phyloP scores from a whole-genome alignment of 1,140 invertebrate genomes.

The Drosophila ohnishii region DNA sequence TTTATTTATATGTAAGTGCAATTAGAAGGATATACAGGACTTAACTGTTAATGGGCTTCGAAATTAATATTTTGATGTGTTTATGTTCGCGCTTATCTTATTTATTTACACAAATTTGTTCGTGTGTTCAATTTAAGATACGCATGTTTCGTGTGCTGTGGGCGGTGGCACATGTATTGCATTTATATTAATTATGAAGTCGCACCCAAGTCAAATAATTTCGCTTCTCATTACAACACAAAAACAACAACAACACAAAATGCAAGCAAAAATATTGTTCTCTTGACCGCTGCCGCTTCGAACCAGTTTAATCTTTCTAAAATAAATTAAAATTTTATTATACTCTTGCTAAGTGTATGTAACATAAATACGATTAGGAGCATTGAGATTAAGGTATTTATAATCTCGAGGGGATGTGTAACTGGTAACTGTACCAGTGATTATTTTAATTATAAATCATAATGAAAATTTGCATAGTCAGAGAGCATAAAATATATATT shows the following conservation, averaged over 20 bases:
- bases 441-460: not conserved
- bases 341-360: conserved; percentile 40
- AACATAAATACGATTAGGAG: conserved; percentile 40
- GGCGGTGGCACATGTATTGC: conserved; percentile 34
- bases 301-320: conserved; percentile 58
- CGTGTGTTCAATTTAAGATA: conserved; percentile 44
- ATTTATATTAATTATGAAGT: conserved; percentile 52
- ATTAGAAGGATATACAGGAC: conserved; percentile 28
- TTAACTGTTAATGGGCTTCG: conserved; percentile 29
- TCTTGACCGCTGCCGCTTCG: conserved; percentile 39
- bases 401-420: not conserved
- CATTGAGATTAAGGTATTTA: conserved; percentile 24
- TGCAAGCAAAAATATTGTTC: conserved; percentile 59
- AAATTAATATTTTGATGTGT: conserved; percentile 44
- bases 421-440: conserved; percentile 16
- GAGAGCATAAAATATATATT: not conserved
- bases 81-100: conserved; percentile 37
- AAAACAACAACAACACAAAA: not conserved
- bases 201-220: conserved; percentile 41
- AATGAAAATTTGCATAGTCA: not conserved
- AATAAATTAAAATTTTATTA: conserved; percentile 46
- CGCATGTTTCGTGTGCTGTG: conserved; percentile 12
- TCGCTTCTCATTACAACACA: conserved; percentile 26
- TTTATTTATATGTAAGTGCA: conserved; percentile 14
- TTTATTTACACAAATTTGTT: conserved; percentile 35